phyloP scores from a whole-genome alignment of 2,113 vertebrate genomes.

The Phrynosoma blainvillii region DNA sequence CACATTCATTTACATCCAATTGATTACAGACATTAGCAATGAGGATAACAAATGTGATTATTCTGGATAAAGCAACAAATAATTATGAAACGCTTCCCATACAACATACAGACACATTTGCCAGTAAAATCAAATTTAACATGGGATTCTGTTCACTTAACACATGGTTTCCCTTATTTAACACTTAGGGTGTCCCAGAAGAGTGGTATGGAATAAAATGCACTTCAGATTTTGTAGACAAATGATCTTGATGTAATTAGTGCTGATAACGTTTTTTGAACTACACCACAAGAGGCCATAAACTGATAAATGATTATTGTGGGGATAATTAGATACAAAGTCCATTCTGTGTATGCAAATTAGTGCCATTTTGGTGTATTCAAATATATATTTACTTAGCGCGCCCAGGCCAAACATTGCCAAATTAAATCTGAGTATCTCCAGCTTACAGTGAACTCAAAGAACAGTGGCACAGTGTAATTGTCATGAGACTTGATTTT shows the following conservation, averaged over 20 bases:
- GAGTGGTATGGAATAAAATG: constrained; percentile 37
- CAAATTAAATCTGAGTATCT: not conserved
- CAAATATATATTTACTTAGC: not conserved
- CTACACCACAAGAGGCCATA: constrained; percentile 17
- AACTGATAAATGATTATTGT: constrained; percentile 40
- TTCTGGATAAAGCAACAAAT: constrained; percentile 40
- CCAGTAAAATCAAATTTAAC: constrained; percentile 51
- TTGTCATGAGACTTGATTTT: constrained; percentile 9
- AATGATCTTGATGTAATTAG: constrained; percentile 47
- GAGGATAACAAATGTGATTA: constrained; percentile 28
- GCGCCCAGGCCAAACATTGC: not conserved
- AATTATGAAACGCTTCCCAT: constrained; percentile 40
- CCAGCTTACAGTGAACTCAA: not conserved
- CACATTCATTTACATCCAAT: constrained; percentile 11
- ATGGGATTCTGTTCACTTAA: constrained; percentile 27
- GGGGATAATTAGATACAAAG: constrained; percentile 38
- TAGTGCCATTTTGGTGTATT: constrained; percentile 23
- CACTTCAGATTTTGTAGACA: constrained; percentile 50
- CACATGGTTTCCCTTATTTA: constrained; percentile 44
- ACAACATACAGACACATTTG: constrained; percentile 36
- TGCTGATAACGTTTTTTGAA: constrained; percentile 39
- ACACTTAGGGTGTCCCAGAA: constrained; percentile 43
- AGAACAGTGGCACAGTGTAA: not conserved
- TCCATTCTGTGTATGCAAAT: not conserved
- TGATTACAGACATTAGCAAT: constrained; percentile 53